These are phyloP conservation scores for Spilosoma lubricipeda DNA, from an alignment of 2,888 invertebrate species.

Conservation along the genomic window DNA sequence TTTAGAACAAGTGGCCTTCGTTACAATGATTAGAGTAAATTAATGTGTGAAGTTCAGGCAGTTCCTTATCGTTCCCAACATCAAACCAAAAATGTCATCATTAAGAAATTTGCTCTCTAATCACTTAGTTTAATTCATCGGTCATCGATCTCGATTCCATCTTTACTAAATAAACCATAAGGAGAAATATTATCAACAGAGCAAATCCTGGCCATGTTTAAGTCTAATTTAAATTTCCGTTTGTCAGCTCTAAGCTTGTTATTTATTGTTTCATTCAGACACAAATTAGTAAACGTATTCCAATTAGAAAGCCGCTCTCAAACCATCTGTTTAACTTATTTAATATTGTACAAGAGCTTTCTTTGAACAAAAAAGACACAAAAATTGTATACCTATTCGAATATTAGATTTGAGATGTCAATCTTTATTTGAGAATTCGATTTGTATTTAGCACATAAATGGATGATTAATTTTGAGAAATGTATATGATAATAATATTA, in stretches of 20 bases:
- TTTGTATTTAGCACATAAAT: not conserved
- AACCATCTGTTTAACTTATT: slow-evolving; percentile 1
- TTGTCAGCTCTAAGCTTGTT: slow-evolving; percentile 23
- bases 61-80: not conserved
- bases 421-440: no score
- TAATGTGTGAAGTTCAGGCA: not conserved
- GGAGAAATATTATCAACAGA: slow-evolving; percentile 13
- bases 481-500: no score
- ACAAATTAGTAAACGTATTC: slow-evolving; percentile 25
- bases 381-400: not conserved
- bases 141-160: not conserved
- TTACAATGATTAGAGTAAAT: no score
- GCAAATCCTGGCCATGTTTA: slow-evolving; percentile 13
- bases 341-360: not conserved
- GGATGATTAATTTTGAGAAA: no score
- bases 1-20: no score
- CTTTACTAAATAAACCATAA: not conserved
- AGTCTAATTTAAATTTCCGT: slow-evolving; percentile 25
- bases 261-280: slow-evolving; percentile 24
- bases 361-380: not conserved
- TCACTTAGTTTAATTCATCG: not conserved
- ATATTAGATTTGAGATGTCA: not conserved
- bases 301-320: slow-evolving; percentile 3
- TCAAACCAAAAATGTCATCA: no score
- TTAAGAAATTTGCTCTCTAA: not conserved